Evolutionary conservation across 2,888 invertebrate species (phyloP).

Genomic region (Cantharis rufa): DNA sequence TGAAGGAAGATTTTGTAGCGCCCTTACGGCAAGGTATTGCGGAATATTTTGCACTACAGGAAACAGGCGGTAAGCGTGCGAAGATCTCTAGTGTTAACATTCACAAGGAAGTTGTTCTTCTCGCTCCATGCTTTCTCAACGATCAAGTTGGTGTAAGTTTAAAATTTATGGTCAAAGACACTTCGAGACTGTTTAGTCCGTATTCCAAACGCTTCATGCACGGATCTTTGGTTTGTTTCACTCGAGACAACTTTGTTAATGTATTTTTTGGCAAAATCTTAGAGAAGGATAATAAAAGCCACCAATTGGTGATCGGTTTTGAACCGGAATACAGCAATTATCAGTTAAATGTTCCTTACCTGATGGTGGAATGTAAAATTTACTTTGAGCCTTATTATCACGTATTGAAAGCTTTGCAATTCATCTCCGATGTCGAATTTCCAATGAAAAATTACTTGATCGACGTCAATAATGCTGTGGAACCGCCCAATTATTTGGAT

Average conservation of each 20-base stretch:
- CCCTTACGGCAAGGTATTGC: conserved; percentile 71
- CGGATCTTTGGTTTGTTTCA: conserved; percentile 76
- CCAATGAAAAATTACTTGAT: conserved; percentile 74
- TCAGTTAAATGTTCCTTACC: conserved; percentile 44
- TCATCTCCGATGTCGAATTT: conserved; percentile 60
- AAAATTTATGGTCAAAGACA: conserved; percentile 36
- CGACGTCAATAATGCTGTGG: conserved; percentile 51
- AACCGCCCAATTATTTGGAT: conserved; percentile 53
- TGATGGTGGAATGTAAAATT: conserved; percentile 77
- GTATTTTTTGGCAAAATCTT: conserved; percentile 72
- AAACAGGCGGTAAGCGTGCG: neutral
- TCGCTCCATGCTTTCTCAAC: conserved; percentile 53
- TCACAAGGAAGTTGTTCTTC: conserved; percentile 57
- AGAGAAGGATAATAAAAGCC: conserved; percentile 61
- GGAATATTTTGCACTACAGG: conserved; percentile 32
- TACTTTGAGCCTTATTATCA: conserved; percentile 83
- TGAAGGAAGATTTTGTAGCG: conserved; percentile 79
- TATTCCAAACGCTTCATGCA: conserved; percentile 66
- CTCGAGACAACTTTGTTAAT: conserved; percentile 68
- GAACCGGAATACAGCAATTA: conserved; percentile 39
- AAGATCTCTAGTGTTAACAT: conserved; percentile 48
- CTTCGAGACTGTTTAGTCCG: conserved; percentile 49
- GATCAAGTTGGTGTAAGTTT: conserved; percentile 56
- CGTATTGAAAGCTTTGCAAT: conserved; percentile 70
- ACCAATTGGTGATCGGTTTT: conserved; percentile 52